phyloP scores from a whole-genome alignment of 2,797 vertebrate genomes.

The Myotis planiceps region DNA sequence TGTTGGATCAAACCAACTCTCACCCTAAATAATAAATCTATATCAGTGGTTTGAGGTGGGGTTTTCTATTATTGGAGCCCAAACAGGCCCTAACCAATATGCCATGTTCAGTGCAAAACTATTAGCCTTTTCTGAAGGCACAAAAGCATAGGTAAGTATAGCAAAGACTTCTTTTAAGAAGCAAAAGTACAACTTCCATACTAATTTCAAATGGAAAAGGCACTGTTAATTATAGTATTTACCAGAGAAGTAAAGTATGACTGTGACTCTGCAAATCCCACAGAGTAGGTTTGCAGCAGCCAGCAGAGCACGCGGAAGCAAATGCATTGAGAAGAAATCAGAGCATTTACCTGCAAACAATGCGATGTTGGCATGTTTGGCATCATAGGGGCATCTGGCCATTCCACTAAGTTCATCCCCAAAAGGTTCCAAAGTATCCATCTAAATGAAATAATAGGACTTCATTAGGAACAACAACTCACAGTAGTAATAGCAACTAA shows the following conservation, averaged over 20 bases:
- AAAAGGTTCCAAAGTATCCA: constrained; percentile 94
- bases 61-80: constrained; percentile 25
- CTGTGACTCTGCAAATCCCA: background rate
- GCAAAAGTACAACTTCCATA: constrained; percentile 7
- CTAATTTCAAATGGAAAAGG: constrained; percentile 32
- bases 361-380: constrained; percentile 98
- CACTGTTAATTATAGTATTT: constrained; percentile 46
- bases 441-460: constrained; percentile 86
- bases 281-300: background rate
- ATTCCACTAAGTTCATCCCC: constrained; percentile 99
- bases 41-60: background rate
- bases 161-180: background rate
- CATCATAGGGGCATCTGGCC: constrained; percentile 98
- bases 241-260: constrained; percentile 33
- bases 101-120: background rate
- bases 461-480: constrained; percentile 64
- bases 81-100: background rate
- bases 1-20: background rate
- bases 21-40: background rate
- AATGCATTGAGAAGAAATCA: constrained; percentile 29
- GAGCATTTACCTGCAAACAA: constrained; percentile 94
- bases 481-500: background rate
- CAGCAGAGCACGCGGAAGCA: background rate
- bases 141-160: background rate
- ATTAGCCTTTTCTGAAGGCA: background rate